Percentiles rank a stretch among this genome's conserved stretches.
Evolutionary conservation across 2,888 invertebrate species (phyloP).

Genomic region (Odontomyia ornata): DNA sequence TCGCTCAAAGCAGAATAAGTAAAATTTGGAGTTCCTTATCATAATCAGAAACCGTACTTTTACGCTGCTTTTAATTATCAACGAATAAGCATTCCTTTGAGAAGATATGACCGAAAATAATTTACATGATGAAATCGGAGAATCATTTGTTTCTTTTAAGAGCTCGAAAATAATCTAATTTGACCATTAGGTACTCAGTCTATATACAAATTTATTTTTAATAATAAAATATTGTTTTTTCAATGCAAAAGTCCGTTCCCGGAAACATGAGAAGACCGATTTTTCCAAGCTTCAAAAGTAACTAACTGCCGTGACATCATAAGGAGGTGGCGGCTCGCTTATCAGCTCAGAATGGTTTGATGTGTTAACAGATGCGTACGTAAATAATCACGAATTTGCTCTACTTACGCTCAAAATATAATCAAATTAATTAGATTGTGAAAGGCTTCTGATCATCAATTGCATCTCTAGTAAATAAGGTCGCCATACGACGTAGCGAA

Average conservation of each 20-base stretch:
- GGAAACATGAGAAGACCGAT: too few relatives aligned
- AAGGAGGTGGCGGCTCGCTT: neutral
- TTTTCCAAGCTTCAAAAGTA: too few relatives aligned
- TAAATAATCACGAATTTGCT: slow-evolving; percentile 10
- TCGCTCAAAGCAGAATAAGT: neutral
- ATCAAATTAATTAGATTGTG: slow-evolving; percentile 28
- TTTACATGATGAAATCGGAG: slow-evolving; percentile 7
- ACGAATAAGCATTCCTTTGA: slow-evolving; percentile 1
- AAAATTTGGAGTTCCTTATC: slow-evolving; percentile 46
- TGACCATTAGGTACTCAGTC: too few relatives aligned
- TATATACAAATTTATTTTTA: too few relatives aligned
- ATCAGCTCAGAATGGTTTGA: neutral
- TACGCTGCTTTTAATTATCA: slow-evolving; percentile 46
- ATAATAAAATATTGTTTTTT: too few relatives aligned
- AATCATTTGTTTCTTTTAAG: neutral
- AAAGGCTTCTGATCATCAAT: slow-evolving; percentile 20
- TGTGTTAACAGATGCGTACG: neutral
- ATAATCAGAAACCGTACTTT: slow-evolving; percentile 32
- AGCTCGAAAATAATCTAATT: neutral
- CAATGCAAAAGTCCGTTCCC: too few relatives aligned
- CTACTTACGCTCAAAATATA: slow-evolving; percentile 7
- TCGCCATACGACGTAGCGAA: neutral
- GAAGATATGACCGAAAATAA: neutral
- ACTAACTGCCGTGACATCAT: neutral
- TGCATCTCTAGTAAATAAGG: slow-evolving; percentile 19